Evolutionary conservation across 2,113 vertebrate genomes (phyloP), one percentile per base, ranked within the genome.

Genomic region (Miniopterus natalensis): DNA sequence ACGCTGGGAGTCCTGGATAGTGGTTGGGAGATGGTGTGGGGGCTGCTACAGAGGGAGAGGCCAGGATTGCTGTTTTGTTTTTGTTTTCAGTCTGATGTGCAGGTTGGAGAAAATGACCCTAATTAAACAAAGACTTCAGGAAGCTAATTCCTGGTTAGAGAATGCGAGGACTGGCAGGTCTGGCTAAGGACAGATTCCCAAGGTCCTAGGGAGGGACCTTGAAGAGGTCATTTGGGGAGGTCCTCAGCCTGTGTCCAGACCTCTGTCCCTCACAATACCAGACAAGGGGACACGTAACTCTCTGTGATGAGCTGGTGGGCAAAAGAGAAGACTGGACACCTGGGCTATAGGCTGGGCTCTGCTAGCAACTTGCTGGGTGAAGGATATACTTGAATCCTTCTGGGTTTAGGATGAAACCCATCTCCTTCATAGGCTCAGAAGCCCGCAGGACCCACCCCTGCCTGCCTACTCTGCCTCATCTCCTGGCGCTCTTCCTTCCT

Each of bases 81-180:
- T 93, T 90, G 42, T 77, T 81, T 94, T 61, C 51, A 49, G 51
- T 70, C 51, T 83, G 49, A 63, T 84, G 40, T 2, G 31, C 81
- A 88, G 90, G 90, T 63, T 97, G 88, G 91, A 96, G 91, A 90
- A 95, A 59, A 90, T 3, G 71, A 92, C 40, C 65, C 42, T 92
- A 23, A 78, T 94, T 93, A 93, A 83, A 79, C 66, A 80, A 81
- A 80, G 18, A 73, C 78, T 71, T 27, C 9, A 92, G 79, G 74
- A 84, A 93, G 65, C 49, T 4, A 57, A 66, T 84, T 92, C 63
- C 79, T 66, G 25, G 73, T 86, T 61, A 61, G 45, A 65, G 81
- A 81, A 27, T 31, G 25, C 63, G 40, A 87, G 63, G 71, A 10
- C 25, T 17, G 66, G 23, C 36, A 40, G 71, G 42, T 49, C 47